Base-by-base conservation (phyloP, 1,140 invertebrate species). In the Cyclargus thomasi region DNA sequence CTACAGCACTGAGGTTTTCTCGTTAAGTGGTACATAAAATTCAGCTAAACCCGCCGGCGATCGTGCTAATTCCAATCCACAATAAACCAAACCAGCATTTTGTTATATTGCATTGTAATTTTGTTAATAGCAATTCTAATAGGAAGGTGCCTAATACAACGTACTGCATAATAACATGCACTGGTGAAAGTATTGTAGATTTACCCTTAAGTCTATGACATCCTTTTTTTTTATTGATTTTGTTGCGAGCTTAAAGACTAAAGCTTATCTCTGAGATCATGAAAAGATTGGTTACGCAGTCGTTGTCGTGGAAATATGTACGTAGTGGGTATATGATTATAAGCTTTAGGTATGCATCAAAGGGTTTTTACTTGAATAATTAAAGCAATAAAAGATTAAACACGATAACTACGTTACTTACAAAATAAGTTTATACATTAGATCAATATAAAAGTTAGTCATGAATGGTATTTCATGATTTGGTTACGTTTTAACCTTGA, bases 381-480 rank as follows among this genome's bases (percentile, higher is more conserved):
- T 29, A 29, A 29, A 29, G 29, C 8, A 29, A 29, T 29, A 7
- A 1, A 29, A 47, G 39, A 47, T 47, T 29, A 3, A 29, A 47
- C 39, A 47, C 39, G 39, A 47, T 16, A 47, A 16, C 36, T 39
- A 39, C 14, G 6, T 47, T 47, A 11, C 39, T 47, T 47, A 16
- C 39, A 3, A 11, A 47, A 47, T 29, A 47, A 47, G 39, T 11
- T 47, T 47, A 3, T 16, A 47, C 18, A 1, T 7, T 59, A 59
- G 20, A 59, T 59, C 55, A 59, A 59, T 59, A 59, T 55, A 59
- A 59, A 59, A 59, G 55, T 20, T 20, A 59, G 55, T 20, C 17
- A 59, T 59, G 55, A 20, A 59, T 59, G 8, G 10, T 59, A 20
- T 21, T 20, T 59, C 8, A 18, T 21, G 55, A 59, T 59, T 59